These are phyloP conservation scores for Antechinus flavipes DNA, from an alignment of 2,113 vertebrate species.

Conservation along the genomic window DNA sequence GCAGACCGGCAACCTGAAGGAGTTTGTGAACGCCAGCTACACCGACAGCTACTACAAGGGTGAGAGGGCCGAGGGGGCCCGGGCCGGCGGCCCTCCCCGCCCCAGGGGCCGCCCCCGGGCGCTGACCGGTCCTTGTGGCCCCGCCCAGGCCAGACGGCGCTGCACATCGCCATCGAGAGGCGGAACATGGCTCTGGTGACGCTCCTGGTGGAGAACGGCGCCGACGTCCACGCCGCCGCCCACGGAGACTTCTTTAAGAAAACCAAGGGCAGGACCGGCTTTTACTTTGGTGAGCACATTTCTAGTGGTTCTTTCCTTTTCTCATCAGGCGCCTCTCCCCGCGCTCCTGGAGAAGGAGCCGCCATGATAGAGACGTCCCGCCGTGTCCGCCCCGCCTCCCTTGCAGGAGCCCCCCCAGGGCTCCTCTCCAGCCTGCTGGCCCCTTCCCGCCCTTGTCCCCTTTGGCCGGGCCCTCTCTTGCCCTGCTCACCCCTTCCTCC, in stretches of 20 bases:
- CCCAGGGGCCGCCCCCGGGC: slow-evolving; percentile 31
- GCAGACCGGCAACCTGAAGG: slow-evolving; percentile 88
- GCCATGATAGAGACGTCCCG: neutral
- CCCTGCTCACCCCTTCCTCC: neutral
- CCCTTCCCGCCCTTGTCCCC: too few relatives aligned
- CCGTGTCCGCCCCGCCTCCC: too few relatives aligned
- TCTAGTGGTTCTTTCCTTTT: neutral
- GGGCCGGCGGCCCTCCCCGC: neutral
- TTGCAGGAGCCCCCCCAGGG: too few relatives aligned
- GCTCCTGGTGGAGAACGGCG: slow-evolving; percentile 92
- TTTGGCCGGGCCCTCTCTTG: neutral
- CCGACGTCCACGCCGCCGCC: slow-evolving; percentile 93
- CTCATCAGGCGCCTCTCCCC: too few relatives aligned
- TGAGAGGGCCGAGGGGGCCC: slow-evolving; percentile 59
- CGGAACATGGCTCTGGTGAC: slow-evolving; percentile 90
- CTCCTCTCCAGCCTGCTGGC: too few relatives aligned
- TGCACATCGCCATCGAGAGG: slow-evolving; percentile 97
- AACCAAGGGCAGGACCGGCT: slow-evolving; percentile 88
- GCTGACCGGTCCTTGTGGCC: neutral
- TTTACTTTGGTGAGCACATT: slow-evolving; percentile 94
- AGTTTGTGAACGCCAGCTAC: slow-evolving; percentile 92
- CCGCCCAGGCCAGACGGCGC: slow-evolving; percentile 92
- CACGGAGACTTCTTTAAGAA: slow-evolving; percentile 95
- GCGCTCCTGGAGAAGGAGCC: neutral
- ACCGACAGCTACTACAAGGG: slow-evolving; percentile 94